These are phyloP conservation scores for Orius insidiosus DNA, from an alignment of 1,140 invertebrate genomes.

Conservation along the genomic window DNA sequence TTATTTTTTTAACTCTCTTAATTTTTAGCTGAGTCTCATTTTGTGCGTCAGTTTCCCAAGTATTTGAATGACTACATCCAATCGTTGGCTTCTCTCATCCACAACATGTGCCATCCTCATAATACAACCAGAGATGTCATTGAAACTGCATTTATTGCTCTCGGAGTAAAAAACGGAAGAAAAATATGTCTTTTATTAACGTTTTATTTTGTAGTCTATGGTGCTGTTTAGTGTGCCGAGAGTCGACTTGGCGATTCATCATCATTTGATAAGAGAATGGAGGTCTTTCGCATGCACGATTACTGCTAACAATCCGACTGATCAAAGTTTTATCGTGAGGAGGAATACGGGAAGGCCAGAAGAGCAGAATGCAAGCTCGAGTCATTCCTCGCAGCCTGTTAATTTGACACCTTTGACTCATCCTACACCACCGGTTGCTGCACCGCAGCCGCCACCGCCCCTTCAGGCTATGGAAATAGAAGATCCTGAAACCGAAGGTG, in stretches of 20 bases:
- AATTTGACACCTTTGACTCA: too few relatives aligned
- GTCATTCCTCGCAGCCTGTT: background rate
- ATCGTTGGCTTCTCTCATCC: slow-evolving; percentile 4
- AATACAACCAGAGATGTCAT: too few relatives aligned
- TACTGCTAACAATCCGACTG: too few relatives aligned
- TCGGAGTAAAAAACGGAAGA: slow-evolving; percentile 26
- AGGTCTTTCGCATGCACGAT: too few relatives aligned
- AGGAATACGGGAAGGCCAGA: too few relatives aligned
- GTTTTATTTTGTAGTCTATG: slow-evolving; percentile 1
- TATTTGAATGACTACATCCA: slow-evolving; percentile 5
- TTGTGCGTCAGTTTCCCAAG: slow-evolving; percentile 3
- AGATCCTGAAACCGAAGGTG: slow-evolving; percentile 10
- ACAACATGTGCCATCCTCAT: slow-evolving; percentile 1
- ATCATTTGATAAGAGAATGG: too few relatives aligned
- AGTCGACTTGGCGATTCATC: too few relatives aligned
- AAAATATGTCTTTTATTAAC: too few relatives aligned
- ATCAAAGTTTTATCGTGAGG: too few relatives aligned
- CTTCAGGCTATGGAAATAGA: slow-evolving; percentile 26
- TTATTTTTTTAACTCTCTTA: too few relatives aligned
- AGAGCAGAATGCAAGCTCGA: background rate
- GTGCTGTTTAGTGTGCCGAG: too few relatives aligned
- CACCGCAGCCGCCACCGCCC: background rate
- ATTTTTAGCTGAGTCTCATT: slow-evolving; percentile 4
- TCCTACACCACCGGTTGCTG: background rate
- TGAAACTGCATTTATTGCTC: background rate